Evolutionary conservation across 2,888 invertebrate species (phyloP).

Genomic region (Phaedon cochleariae): DNA sequence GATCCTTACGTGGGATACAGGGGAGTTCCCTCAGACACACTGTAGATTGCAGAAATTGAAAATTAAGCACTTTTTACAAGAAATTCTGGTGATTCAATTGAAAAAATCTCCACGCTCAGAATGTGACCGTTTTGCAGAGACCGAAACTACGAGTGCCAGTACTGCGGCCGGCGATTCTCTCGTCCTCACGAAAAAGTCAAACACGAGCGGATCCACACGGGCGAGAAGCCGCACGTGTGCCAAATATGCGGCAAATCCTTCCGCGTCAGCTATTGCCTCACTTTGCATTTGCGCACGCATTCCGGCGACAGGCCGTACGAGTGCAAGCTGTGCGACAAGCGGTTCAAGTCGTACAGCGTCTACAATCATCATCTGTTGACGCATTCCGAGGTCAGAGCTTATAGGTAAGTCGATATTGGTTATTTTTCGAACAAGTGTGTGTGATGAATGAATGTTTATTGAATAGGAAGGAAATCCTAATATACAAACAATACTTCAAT

Average conservation of each 20-base stretch:
- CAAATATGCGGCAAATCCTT: slow-evolving; percentile 84
- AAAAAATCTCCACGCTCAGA: too few relatives aligned
- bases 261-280: slow-evolving; percentile 81
- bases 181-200: slow-evolving; percentile 84
- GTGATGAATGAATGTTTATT: too few relatives aligned
- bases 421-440: background rate
- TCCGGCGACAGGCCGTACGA: slow-evolving; percentile 80
- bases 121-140: too few relatives aligned
- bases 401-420: slow-evolving; percentile 55
- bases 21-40: too few relatives aligned
- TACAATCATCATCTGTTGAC: slow-evolving; percentile 81
- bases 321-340: slow-evolving; percentile 75
- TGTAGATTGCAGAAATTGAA: too few relatives aligned
- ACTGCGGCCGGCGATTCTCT: slow-evolving; percentile 75
- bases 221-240: slow-evolving; percentile 80
- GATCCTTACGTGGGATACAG: too few relatives aligned
- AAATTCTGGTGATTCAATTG: too few relatives aligned
- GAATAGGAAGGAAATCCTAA: too few relatives aligned
- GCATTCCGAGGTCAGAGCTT: slow-evolving; percentile 79
- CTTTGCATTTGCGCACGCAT: slow-evolving; percentile 82
- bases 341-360: slow-evolving; percentile 82
- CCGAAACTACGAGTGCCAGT: slow-evolving; percentile 74
- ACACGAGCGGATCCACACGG: slow-evolving; percentile 84
- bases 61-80: too few relatives aligned
- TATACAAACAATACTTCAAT: too few relatives aligned